Percentiles rank a stretch among this genome's conserved stretches.
phyloP scores from a whole-genome alignment of 2,113 vertebrate species.

The Suricata suricatta region DNA sequence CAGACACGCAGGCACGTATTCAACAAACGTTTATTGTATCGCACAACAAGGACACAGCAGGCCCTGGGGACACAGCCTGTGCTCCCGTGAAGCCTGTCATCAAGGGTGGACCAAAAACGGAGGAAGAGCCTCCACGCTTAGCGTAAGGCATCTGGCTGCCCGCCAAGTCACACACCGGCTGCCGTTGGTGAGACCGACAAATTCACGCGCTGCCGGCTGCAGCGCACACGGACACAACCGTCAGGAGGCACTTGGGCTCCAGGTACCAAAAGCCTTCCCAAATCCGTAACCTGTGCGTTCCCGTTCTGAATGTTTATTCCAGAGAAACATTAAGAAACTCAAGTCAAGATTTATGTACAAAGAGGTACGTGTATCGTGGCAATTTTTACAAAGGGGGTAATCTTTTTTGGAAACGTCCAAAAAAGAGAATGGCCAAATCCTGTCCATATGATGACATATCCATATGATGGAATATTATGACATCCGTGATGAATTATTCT shows the following conservation, averaged over 20 bases:
- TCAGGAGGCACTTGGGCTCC: neutral
- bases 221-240: neutral
- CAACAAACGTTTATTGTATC: neutral
- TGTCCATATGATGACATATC: neutral
- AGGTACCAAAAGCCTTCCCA: neutral
- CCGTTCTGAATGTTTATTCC: neutral
- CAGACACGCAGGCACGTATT: neutral
- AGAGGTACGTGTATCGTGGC: neutral
- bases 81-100: neutral
- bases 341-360: neutral
- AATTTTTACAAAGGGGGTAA: neutral
- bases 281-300: neutral
- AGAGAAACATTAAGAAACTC: conserved; percentile 11
- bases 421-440: neutral
- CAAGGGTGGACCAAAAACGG: neutral
- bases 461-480: neutral
- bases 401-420: neutral
- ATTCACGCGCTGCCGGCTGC: neutral
- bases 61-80: neutral
- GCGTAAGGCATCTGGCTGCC: neutral
- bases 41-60: neutral
- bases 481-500: neutral
- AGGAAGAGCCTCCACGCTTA: neutral
- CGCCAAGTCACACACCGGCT: neutral
- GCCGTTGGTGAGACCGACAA: neutral